These are phyloP conservation scores for Pardosa pseudoannulata DNA, from an alignment of 2,888 invertebrate genomes.

Conservation along the genomic window DNA sequence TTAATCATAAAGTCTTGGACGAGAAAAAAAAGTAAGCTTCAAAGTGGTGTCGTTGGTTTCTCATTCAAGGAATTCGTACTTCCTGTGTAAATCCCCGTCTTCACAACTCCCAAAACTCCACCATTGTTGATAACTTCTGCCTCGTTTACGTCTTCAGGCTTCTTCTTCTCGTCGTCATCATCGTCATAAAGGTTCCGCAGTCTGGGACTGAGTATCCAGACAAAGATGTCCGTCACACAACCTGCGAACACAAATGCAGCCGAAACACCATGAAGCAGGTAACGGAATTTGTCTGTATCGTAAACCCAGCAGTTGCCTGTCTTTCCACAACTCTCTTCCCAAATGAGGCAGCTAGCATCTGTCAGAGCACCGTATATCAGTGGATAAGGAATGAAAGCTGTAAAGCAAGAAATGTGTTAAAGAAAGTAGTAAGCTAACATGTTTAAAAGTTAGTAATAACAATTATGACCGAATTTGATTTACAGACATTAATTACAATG, in stretches of 20 bases:
- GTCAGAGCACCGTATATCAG: constrained; percentile 74
- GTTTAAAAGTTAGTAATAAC: too few species aligned
- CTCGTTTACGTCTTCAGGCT: background rate
- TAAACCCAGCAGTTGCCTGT: constrained; percentile 75
- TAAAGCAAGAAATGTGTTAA: background rate
- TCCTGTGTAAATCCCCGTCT: constrained; percentile 37
- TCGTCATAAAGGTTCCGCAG: constrained; percentile 72
- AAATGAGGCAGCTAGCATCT: constrained; percentile 74
- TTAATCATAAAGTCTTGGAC: too few species aligned
- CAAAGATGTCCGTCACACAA: constrained; percentile 65
- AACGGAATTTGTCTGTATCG: constrained; percentile 74
- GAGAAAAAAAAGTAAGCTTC: too few species aligned
- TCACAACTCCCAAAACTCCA: constrained; percentile 45
- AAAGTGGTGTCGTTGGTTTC: constrained; percentile 19
- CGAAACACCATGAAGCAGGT: constrained; percentile 72
- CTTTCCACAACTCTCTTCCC: constrained; percentile 74
- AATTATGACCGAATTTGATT: too few species aligned
- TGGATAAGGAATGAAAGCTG: constrained; percentile 75
- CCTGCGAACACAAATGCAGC: constrained; percentile 71
- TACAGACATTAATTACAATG: too few species aligned
- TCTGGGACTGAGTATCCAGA: constrained; percentile 57
- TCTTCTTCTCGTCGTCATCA: constrained; percentile 43
- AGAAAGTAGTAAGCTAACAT: too few species aligned
- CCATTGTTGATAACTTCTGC: constrained; percentile 43
- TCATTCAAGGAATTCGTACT: constrained; percentile 44